Percentiles rank a stretch among this genome's conserved stretches.
Evolutionary conservation across 2,113 vertebrate species (phyloP).

Genomic region (Glaucomys volans): DNA sequence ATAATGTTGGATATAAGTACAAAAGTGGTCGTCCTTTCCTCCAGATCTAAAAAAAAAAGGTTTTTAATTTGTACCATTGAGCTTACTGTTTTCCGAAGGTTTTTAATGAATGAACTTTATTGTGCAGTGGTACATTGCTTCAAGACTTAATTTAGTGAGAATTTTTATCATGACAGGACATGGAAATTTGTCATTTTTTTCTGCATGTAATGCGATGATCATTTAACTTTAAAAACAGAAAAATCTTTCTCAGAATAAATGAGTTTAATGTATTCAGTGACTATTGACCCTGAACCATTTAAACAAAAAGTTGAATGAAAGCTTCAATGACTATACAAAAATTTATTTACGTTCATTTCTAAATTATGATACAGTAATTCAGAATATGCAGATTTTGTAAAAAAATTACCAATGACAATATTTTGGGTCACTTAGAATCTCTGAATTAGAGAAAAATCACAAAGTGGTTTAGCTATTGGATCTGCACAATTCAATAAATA

Average conservation of each 20-base stretch:
- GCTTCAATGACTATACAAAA: background rate
- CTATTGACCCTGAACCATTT: background rate
- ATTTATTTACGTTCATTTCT: background rate
- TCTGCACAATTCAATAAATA: background rate
- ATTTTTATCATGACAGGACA: background rate
- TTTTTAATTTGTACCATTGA: background rate
- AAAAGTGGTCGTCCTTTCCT: background rate
- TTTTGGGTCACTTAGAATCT: background rate
- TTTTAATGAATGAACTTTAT: background rate
- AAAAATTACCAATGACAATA: background rate
- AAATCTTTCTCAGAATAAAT: background rate
- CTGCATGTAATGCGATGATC: background rate
- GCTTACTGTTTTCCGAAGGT: no score
- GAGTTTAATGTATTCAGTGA: background rate
- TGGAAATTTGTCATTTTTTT: background rate
- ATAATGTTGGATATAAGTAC: background rate
- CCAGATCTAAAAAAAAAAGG: background rate
- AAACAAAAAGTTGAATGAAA: background rate
- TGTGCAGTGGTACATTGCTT: background rate
- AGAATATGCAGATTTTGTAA: background rate
- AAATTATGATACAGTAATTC: background rate
- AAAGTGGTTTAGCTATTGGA: background rate
- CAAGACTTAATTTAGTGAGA: background rate
- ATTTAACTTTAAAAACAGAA: conserved; percentile 19
- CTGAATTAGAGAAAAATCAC: background rate